These are phyloP conservation scores for Subacronicta megacephala DNA, from an alignment of 2,888 invertebrate species.

Conservation along the genomic window DNA sequence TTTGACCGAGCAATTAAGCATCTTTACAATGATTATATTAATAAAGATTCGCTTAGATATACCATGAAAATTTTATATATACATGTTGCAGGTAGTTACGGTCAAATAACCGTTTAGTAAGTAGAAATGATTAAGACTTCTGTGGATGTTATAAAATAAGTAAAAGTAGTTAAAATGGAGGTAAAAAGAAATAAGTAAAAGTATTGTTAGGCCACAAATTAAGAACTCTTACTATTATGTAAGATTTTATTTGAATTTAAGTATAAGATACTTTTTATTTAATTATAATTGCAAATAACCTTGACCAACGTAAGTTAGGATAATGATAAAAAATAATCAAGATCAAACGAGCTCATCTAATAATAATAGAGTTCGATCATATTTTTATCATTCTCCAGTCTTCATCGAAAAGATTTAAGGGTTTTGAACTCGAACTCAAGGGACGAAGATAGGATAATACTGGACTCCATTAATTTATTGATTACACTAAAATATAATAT, in stretches of 20 bases:
- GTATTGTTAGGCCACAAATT: slow-evolving; percentile 3
- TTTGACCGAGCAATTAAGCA: slow-evolving; percentile 30
- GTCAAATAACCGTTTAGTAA: too few relatives aligned
- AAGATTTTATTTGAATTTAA: slow-evolving; percentile 1
- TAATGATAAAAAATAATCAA: not conserved
- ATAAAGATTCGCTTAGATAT: too few relatives aligned
- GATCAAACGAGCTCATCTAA: too few relatives aligned
- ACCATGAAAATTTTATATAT: too few relatives aligned
- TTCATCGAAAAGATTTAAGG: too few relatives aligned
- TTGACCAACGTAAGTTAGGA: not conserved
- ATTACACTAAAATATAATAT: not conserved
- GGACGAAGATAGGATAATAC: not conserved
- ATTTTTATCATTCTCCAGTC: too few relatives aligned
- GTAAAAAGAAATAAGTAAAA: slow-evolving; percentile 2
- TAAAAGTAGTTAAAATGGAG: slow-evolving; percentile 2
- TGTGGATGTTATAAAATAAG: slow-evolving; percentile 1
- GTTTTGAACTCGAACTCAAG: too few relatives aligned
- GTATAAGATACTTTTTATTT: slow-evolving; percentile 1
- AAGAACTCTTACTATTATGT: slow-evolving; percentile 5
- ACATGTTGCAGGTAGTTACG: too few relatives aligned
- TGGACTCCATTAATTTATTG: not conserved
- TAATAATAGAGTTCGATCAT: too few relatives aligned
- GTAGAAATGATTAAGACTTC: not conserved
- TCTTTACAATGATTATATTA: too few relatives aligned
- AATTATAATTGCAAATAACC: slow-evolving; percentile 10